Percentiles rank a stretch among this genome's conserved stretches.
These are phyloP conservation scores for Argyrosomus regius DNA, from an alignment of 2,797 vertebrate species.

Conservation along the genomic window DNA sequence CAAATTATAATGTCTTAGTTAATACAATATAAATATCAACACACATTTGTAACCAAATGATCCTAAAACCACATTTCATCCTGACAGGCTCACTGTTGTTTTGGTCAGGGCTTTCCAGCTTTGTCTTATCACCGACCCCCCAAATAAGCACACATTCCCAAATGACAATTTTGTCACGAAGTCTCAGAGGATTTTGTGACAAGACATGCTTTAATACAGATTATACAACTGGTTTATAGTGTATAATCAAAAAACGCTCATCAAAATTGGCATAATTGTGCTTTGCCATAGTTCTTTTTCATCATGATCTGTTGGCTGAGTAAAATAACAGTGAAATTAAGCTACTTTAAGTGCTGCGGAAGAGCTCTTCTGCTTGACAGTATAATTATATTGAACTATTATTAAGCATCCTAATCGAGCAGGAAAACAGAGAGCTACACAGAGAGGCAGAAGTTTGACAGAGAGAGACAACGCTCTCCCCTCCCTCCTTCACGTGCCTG, in stretches of 20 bases:
- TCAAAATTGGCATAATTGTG: neutral
- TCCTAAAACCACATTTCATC: conserved; percentile 32
- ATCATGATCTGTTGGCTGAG: neutral
- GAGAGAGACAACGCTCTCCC: conserved; percentile 27
- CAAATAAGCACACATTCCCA: conserved; percentile 4
- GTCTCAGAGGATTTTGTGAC: conserved; percentile 4
- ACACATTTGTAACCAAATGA: neutral
- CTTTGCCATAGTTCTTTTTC: neutral
- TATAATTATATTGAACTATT: conserved; percentile 37
- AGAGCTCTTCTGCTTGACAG: conserved; percentile 18
- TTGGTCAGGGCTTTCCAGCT: neutral
- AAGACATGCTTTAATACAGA: neutral
- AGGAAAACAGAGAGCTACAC: conserved; percentile 43
- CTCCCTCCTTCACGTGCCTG: conserved; percentile 75
- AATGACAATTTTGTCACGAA: neutral
- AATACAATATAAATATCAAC: conserved; percentile 12
- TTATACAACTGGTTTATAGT: neutral
- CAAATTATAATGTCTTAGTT: neutral
- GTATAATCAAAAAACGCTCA: neutral
- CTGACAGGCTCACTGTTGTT: conserved; percentile 26
- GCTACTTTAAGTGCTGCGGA: conserved; percentile 6
- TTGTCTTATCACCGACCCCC: conserved; percentile 20
- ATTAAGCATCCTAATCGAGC: conserved; percentile 38
- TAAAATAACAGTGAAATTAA: conserved; percentile 1
- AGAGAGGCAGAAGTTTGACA: conserved; percentile 64